Evolutionary conservation across 1,140 invertebrate species (phyloP), one percentile per base, ranked within the genome.

Genomic region (Heterodera schachtii): DNA sequence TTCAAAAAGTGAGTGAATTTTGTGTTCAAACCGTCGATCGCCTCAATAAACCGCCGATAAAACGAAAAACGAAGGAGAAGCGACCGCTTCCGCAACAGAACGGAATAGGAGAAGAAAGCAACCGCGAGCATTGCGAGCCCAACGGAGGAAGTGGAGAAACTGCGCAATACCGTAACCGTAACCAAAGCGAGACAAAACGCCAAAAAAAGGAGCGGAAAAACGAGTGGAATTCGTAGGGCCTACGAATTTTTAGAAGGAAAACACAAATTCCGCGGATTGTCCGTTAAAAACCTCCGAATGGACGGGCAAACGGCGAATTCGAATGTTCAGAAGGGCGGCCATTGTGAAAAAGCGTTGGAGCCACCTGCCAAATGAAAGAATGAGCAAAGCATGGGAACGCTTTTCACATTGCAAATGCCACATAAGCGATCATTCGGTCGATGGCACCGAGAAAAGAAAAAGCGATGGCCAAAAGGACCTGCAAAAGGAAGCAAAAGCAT

Each of bases 381-480:
- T 52, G 49, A 52, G 6, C 49, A 52, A 52, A 52, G 49, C 49
- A 52, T 52, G 5, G 57, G 11, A 31, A 31, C 31, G 16, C 16
- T 64, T 64, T 31, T 31, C 31, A 64, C 60, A 84, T 80, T 16
- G 80, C 66, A 73, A 87, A 86, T 71, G 79, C 57, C 13, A 87
- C 66, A 76, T 85, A 84, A 66, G 76, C 46, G 47, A 86, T 79
- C 67, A 86, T 66, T 41, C 78, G 49, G 66, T 79, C 83, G 46
- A 83, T n/a, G 67, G 80, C 75, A 19, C 84, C 86, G 9, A 82
- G 11, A 60, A 86, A 84, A 1, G 85, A 85, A 60, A 87, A 80
- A 44, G 76, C n/a, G 5, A 86, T 79, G 13, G 86, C 86, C 60
- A 87, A 44, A 8, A 78, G 13, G n/a, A 80, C 79, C 66, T 83